phyloP scores from a whole-genome alignment of 2,888 invertebrate species.

The Tenthredo amoena region DNA sequence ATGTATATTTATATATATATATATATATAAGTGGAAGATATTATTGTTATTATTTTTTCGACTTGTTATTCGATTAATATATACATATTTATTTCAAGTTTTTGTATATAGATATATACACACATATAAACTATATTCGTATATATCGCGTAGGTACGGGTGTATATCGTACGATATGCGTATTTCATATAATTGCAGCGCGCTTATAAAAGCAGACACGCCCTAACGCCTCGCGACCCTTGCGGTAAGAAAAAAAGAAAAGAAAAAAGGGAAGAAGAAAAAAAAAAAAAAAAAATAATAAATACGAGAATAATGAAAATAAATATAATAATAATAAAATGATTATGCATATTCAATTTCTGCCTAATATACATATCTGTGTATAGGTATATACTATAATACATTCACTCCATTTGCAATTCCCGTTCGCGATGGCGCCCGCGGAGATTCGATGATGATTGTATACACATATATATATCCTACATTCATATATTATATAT shows the following conservation, averaged over 20 bases:
- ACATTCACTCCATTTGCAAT: constrained; percentile 45
- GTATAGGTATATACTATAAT: constrained; percentile 7
- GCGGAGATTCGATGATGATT: constrained; percentile 8
- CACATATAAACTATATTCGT: neutral
- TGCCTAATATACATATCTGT: neutral
- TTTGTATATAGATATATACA: neutral
- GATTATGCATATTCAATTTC: constrained; percentile 34
- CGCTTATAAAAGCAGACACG: constrained; percentile 13
- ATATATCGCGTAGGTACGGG: no score
- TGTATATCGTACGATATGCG: neutral
- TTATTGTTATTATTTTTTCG: neutral
- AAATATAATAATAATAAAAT: neutral
- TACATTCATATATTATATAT: neutral
- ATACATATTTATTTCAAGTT: neutral
- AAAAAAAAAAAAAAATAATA: neutral
- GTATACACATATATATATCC: neutral
- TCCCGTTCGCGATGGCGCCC: constrained; percentile 33
- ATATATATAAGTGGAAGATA: neutral
- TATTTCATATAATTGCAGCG: neutral
- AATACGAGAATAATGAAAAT: neutral
- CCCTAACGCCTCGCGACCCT: constrained; percentile 34
- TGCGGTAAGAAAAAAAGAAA: neutral
- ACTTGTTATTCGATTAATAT: neutral
- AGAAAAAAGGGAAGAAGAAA: neutral
- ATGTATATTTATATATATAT: neutral